Base-by-base conservation (phyloP, 2,797 vertebrate genomes). In the Melanotaenia boesemani region DNA sequence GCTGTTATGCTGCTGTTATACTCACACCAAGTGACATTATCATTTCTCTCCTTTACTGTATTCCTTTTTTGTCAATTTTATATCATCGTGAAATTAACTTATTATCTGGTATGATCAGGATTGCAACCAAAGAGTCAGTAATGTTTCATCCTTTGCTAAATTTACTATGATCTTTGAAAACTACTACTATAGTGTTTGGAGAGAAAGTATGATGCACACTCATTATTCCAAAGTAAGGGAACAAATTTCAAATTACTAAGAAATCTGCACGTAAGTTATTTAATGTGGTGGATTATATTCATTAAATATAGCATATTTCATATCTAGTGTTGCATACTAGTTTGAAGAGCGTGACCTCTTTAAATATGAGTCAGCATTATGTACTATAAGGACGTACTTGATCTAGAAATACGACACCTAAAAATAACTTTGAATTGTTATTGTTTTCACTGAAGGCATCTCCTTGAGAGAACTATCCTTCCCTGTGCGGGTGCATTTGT, bases 291-390 rank as follows among this genome's bases (percentile, higher is more conserved):
- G 22, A 54, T 26, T 54, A 18, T 20, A 63, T 24, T 55, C 3
- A 74, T 24, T 56, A 12, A 52, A 44, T 63, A 5, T 3, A 41
- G 52, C n/a, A 63, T 10, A 62, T 26, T 10, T 79, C 72, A 67
- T 74, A 34, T 54, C 12, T 69, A 30, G 62, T 22, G 41, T 3
- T 61, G 2, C 6, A 24, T 3, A 54, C 50, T 13, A 26, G 22
- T 24, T 54, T 54, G 11, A 24, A 26, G 39, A 68, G 39, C 30
- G 34, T 46, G 7, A 61, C 57, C 26, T 1, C 5, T 74, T 66
- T 61, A 74, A 36, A 60, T 54, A 41, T 74, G 80, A 77, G 52
- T 85, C 68, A 74, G 66, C 48, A 39, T 1, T 56, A 13, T 39
- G 13, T 7, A 16, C 16, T 54, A 48, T 26, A 22, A 77, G 75